Base-by-base conservation (phyloP, 2,888 invertebrate genomes). In the Drymonia ruficornis region DNA sequence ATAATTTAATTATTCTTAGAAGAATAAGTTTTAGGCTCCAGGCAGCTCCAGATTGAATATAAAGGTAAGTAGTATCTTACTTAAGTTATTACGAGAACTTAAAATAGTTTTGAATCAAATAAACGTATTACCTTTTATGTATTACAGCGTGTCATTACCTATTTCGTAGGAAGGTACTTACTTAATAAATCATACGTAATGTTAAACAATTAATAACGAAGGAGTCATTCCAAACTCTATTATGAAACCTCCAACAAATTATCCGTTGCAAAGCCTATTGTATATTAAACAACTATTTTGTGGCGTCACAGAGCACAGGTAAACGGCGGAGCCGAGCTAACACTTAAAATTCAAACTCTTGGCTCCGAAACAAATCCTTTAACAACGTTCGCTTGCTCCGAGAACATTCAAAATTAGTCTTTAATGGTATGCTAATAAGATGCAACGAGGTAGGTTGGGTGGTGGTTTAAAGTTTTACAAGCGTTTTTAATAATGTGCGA, bases 401-500 rank as follows among this genome's bases (percentile, higher is more conserved):
- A 9, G 38, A 34, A n/a, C 61, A 61, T 44, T 53, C 62, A 13
- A 75, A 70, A 70, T 51, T 62, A 50, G 43, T 45, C 64, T 66
- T 60, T 78, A 73, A 60, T 2, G 0, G 8, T 23, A 11, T 34
- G 0, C 44, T 5, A 15, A 65, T 74, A 80, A 55, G 67, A 67
- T 71, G 15, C 56, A 52, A 57, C 49, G 54, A 53, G 29, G 52
- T 23, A 51, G 53, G 50, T 46, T 50, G 54, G 31, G 28, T 11
- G 38, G 15, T 19, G 34, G 56, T 70, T 70, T 64, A 72, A 64
- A 70, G 62, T 70, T 84, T 84, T 80, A 82, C 80, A 78, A 83
- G 79, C 81, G 79, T 86, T 89, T 88, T 89, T 88, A 87, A 89
- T 89, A 89, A 89, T 84, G 86, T 82, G 78, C 83, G 81, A 79